Percentiles rank a stretch among this genome's conserved stretches.
phyloP scores from a whole-genome alignment of 2,888 invertebrate genomes.

The Alviniconcha strummeri region DNA sequence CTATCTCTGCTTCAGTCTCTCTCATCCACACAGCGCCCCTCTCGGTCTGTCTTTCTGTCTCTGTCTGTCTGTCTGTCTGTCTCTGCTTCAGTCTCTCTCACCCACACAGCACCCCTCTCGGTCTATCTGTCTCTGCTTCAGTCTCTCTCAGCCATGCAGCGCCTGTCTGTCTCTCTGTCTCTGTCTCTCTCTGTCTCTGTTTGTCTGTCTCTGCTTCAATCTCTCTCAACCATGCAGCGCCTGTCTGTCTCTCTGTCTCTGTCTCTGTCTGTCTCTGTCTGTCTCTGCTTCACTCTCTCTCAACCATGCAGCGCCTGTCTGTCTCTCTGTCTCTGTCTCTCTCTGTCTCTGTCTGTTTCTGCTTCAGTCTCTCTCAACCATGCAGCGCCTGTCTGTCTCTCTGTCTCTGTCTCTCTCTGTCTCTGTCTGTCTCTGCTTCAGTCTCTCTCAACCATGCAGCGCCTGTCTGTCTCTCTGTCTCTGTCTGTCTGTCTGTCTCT shows the following conservation, averaged over 20 bases:
- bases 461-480: background rate
- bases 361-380: no score
- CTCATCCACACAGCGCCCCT: no score
- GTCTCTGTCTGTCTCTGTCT: background rate
- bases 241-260: background rate
- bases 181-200: background rate
- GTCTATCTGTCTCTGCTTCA: no score
- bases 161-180: background rate
- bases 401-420: background rate
- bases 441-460: no score
- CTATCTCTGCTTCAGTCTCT: no score
- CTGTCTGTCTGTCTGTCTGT: conserved; percentile 1
- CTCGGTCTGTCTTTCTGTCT: background rate
- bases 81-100: background rate
- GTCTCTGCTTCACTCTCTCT: no score
- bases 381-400: background rate
- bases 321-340: background rate
- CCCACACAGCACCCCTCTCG: no score
- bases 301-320: no score
- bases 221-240: no score
- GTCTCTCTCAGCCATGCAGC: background rate
- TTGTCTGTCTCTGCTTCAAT: background rate
- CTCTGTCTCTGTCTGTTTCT: background rate
- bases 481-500: background rate
- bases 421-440: background rate